These are phyloP conservation scores for Salvelinus alpinus DNA, from an alignment of 2,113 vertebrate species.

Conservation along the genomic window DNA sequence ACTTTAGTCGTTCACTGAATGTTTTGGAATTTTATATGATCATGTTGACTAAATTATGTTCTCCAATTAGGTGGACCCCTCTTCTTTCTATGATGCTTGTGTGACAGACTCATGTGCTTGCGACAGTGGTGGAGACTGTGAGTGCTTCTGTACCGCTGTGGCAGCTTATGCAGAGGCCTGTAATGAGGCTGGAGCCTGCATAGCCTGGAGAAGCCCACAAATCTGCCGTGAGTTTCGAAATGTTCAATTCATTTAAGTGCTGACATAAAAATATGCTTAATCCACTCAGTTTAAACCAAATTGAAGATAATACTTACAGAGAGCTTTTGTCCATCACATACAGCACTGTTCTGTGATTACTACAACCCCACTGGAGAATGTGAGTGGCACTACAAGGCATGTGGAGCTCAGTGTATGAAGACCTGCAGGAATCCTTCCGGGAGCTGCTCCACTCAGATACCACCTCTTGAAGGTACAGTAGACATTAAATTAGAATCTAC, in stretches of 20 bases:
- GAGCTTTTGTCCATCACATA: background rate
- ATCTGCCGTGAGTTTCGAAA: constrained; percentile 84
- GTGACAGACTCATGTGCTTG: constrained; percentile 89
- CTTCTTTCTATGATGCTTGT: constrained; percentile 84
- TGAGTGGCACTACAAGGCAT: constrained; percentile 77
- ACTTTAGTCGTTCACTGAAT: too few species aligned
- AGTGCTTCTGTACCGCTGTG: constrained; percentile 89
- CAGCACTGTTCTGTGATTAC: constrained; percentile 78
- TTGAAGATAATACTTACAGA: too few species aligned
- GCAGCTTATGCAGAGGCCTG: constrained; percentile 88
- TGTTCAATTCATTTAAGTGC: too few species aligned
- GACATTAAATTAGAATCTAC: background rate
- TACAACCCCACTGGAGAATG: constrained; percentile 70
- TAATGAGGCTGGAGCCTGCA: constrained; percentile 78
- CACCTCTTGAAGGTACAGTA: constrained; percentile 71
- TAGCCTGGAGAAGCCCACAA: constrained; percentile 87
- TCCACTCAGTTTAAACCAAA: too few species aligned
- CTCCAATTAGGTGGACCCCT: constrained; percentile 79
- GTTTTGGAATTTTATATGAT: too few species aligned
- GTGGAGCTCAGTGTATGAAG: constrained; percentile 70
- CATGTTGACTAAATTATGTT: background rate
- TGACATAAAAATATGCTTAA: too few species aligned
- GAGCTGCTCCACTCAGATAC: constrained; percentile 62
- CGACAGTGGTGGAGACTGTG: constrained; percentile 85
- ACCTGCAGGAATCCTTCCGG: constrained; percentile 72